Percentiles rank a stretch among this genome's conserved stretches.
These are phyloP conservation scores for Lasioglossum villosulum DNA, from an alignment of 2,888 invertebrate species.

Conservation along the genomic window DNA sequence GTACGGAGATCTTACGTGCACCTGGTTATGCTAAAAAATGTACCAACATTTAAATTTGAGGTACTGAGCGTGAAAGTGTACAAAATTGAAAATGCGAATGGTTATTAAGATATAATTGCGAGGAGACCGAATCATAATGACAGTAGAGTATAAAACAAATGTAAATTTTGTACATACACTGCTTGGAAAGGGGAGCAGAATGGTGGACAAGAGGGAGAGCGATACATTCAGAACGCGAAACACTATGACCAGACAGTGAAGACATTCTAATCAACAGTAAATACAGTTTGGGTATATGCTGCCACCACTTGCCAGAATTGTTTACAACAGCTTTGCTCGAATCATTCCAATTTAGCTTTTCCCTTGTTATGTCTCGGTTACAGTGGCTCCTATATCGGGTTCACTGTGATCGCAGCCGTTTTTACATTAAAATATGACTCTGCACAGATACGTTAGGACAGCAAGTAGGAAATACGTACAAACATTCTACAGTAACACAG, in stretches of 20 bases:
- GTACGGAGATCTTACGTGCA: conserved; percentile 11
- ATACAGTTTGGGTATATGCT: conserved; percentile 24
- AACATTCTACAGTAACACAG: neutral
- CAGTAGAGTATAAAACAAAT: conserved; percentile 1
- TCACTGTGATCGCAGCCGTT: neutral
- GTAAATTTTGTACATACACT: conserved; percentile 24
- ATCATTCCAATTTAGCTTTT: conserved; percentile 47
- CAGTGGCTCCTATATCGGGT: too few relatives aligned
- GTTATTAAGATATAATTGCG: neutral
- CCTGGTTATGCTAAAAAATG: conserved; percentile 25
- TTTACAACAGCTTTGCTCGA: conserved; percentile 24
- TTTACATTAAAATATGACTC: conserved; percentile 3
- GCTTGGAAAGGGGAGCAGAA: neutral
- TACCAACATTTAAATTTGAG: conserved; percentile 24
- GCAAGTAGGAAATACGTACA: neutral
- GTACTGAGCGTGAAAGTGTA: neutral
- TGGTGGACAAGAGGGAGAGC: neutral
- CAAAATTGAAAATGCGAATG: conserved; percentile 27
- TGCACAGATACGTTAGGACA: neutral
- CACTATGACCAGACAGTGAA: neutral
- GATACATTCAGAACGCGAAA: conserved; percentile 12
- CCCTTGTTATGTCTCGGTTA: neutral
- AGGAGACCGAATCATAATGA: neutral
- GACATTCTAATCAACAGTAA: conserved; percentile 16
- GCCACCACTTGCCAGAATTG: neutral